Conservation (phyloP, 2,113 vertebrate species). For the Phyllostomus discolor region DNA sequence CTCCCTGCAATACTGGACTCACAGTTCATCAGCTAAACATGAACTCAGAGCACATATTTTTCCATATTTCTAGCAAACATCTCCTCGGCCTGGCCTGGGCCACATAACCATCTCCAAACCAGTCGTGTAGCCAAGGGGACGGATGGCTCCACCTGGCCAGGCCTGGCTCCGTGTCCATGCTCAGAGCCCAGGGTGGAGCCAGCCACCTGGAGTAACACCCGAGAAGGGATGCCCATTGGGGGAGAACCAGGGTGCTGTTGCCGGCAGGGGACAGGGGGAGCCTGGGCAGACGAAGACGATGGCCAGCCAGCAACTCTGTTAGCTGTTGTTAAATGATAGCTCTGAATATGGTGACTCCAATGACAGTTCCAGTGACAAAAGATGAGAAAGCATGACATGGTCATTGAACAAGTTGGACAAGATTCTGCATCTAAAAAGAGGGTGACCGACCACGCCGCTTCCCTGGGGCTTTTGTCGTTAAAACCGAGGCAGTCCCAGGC, state of each 20-base stretch:
- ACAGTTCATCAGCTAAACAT: not conserved
- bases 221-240: not conserved
- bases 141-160: not conserved
- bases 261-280: not conserved
- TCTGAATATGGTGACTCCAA: not conserved
- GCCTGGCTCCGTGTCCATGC: not conserved
- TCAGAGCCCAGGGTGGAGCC: not conserved
- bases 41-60: not conserved
- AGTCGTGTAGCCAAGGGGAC: not conserved
- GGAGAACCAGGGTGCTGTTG: too few relatives aligned
- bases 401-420: not conserved
- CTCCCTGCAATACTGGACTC: not conserved
- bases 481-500: too few relatives aligned
- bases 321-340: too few relatives aligned
- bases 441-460: too few relatives aligned
- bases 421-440: not conserved
- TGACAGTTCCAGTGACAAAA: not conserved
- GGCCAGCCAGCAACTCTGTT: rapidly evolving
- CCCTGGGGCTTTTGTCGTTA: not conserved
- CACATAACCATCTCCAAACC: not conserved
- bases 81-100: not conserved
- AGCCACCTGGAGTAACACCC: not conserved
- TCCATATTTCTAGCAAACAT: not conserved
- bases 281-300: too few relatives aligned
- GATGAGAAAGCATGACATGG: not conserved